phyloP scores from a whole-genome alignment of 2,113 vertebrate species.

The Megalops atlanticus region DNA sequence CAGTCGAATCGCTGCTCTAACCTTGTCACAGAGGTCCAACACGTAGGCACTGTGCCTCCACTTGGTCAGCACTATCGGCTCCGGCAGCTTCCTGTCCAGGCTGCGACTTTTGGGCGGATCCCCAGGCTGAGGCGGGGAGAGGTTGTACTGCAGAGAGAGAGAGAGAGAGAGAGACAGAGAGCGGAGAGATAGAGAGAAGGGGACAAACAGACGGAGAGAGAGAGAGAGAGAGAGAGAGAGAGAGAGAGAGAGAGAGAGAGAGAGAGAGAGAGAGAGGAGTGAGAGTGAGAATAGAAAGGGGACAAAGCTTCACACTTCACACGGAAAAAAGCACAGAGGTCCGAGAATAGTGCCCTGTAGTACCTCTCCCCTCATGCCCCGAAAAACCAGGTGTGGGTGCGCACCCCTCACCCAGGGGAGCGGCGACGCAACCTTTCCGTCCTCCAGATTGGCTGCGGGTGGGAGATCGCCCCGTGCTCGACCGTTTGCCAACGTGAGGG shows the following conservation, averaged over 20 bases:
- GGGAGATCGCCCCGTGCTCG: background rate
- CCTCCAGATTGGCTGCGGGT: background rate
- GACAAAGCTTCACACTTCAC: background rate
- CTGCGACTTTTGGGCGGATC: constrained; percentile 87
- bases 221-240: background rate
- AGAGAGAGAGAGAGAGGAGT: background rate
- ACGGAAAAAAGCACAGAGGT: background rate
- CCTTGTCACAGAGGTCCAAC: constrained; percentile 86
- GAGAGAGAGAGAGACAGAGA: background rate
- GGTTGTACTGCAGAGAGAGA: constrained; percentile 75
- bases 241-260: background rate
- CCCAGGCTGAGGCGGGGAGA: constrained; percentile 77
- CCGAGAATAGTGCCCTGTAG: background rate
- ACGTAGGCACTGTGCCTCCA: constrained; percentile 89
- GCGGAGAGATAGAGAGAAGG: background rate
- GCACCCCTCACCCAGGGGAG: background rate
- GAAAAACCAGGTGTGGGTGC: background rate
- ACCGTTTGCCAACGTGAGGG: background rate
- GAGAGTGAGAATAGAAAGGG: no score
- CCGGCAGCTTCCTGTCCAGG: constrained; percentile 83
- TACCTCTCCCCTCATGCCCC: constrained; percentile 16
- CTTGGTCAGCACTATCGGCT: constrained; percentile 86
- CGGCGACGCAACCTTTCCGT: background rate
- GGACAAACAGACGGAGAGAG: background rate
- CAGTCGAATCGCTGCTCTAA: constrained; percentile 46